Percentiles rank a stretch among this genome's conserved stretches.
Evolutionary conservation across 2,113 vertebrate genomes (phyloP).

Genomic region (Ceyx margarethae): DNA sequence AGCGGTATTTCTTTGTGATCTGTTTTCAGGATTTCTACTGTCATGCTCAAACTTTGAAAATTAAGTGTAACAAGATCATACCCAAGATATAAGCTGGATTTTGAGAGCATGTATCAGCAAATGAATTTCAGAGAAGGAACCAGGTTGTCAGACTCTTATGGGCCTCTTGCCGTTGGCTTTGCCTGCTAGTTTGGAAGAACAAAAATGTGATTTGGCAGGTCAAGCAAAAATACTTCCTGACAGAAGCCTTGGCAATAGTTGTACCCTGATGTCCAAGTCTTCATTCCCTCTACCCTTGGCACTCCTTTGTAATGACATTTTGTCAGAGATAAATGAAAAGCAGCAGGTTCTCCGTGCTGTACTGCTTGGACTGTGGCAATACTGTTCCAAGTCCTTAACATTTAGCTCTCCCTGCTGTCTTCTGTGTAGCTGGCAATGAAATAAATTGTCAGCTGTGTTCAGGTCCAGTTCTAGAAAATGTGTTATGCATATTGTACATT

Average conservation of each 20-base stretch:
- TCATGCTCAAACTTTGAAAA: not conserved
- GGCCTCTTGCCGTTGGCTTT: not conserved
- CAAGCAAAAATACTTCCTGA: not conserved
- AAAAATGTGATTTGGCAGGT: not conserved
- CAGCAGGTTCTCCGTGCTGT: not conserved
- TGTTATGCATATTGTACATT: not conserved
- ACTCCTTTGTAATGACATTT: not conserved
- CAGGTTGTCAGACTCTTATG: rapidly evolving
- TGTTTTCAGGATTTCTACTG: not conserved
- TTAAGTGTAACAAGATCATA: not conserved
- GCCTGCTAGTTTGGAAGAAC: not conserved
- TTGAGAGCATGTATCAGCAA: not conserved
- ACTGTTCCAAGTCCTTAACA: not conserved
- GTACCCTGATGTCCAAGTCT: not conserved
- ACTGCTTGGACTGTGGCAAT: not conserved
- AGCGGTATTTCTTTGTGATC: not conserved
- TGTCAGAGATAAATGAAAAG: not conserved
- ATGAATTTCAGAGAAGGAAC: not conserved
- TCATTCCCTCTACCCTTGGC: not conserved
- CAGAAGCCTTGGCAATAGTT: slow-evolving; percentile 11
- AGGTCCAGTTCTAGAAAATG: not conserved
- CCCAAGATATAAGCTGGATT: not conserved
- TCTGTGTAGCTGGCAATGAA: not conserved
- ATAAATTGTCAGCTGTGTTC: not conserved
- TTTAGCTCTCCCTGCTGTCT: not conserved